Conservation (phyloP, 2,113 vertebrate genomes). For the Capra hircus region DNA sequence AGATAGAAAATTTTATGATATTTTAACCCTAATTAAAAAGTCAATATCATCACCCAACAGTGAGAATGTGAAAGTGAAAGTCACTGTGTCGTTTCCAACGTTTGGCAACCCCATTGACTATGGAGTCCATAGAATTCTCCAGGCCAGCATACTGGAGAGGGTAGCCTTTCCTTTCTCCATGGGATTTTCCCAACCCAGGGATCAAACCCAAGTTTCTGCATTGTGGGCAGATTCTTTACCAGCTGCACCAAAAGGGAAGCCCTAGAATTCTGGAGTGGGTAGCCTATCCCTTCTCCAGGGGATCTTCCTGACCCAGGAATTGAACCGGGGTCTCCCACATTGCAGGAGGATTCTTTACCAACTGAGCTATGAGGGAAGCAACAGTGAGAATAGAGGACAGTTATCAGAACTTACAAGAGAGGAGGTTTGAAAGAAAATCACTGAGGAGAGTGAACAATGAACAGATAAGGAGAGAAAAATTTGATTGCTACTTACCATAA, state of each 20-base stretch:
- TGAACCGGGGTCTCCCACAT: fast-evolving
- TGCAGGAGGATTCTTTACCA: background rate
- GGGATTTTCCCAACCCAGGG: background rate
- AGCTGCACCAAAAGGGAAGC: background rate
- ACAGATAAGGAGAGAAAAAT: background rate
- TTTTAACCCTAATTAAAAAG: background rate
- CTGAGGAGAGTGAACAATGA: background rate
- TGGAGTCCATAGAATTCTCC: background rate
- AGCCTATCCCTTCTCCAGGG: background rate
- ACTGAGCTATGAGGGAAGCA: background rate
- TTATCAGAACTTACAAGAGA: background rate
- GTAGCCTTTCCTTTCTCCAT: background rate
- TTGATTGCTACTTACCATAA: background rate
- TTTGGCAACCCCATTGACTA: background rate
- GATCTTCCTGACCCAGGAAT: background rate
- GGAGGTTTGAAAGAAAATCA: background rate
- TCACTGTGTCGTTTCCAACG: background rate
- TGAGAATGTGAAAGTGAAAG: background rate
- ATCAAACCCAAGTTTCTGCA: background rate
- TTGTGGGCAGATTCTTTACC: background rate
- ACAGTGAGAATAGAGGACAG: background rate
- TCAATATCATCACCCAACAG: background rate
- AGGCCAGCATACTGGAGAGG: background rate
- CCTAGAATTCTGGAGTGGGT: background rate
- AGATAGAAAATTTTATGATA: background rate